Evolutionary conservation across 2,113 vertebrate genomes (phyloP).

Genomic region (Oryzias celebensis): DNA sequence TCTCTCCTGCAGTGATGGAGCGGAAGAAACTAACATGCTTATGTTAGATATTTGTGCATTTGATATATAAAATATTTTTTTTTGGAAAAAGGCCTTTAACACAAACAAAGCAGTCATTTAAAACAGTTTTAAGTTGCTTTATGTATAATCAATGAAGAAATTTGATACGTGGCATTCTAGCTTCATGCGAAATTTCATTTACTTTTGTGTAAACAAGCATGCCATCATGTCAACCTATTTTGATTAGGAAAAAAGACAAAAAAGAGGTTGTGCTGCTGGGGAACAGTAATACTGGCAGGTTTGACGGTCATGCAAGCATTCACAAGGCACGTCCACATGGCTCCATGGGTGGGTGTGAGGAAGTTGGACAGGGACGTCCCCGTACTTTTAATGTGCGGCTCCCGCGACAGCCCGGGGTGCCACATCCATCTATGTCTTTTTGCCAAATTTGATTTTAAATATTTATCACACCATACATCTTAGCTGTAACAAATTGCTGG

Average conservation of each 20-base stretch:
- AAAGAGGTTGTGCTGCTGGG: neutral
- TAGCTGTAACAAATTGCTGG: conserved; percentile 95
- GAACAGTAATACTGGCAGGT: neutral
- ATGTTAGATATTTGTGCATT: too few species aligned
- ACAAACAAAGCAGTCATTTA: too few species aligned
- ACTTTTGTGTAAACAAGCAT: too few species aligned
- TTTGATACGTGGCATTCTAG: too few species aligned
- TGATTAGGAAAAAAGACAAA: too few species aligned
- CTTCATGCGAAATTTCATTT: too few species aligned
- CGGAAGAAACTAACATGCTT: too few species aligned
- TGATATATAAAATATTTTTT: too few species aligned
- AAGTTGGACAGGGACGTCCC: conserved; percentile 49
- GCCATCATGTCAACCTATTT: too few species aligned
- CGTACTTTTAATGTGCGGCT: conserved; percentile 59
- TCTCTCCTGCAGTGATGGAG: conserved; percentile 81
- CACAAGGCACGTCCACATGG: conserved; percentile 7
- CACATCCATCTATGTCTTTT: conserved; percentile 99
- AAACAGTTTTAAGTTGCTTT: too few species aligned
- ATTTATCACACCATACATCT: conserved; percentile 99
- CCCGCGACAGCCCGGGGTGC: conserved; percentile 80
- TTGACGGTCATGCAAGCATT: conserved; percentile 4
- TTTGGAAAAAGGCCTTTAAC: too few species aligned
- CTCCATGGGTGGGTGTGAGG: conserved; percentile 12
- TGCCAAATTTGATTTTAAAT: conserved; percentile 99
- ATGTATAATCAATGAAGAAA: too few species aligned